Evolutionary conservation across 2,888 invertebrate genomes (phyloP).

Genomic region (Augiades crinisus): DNA sequence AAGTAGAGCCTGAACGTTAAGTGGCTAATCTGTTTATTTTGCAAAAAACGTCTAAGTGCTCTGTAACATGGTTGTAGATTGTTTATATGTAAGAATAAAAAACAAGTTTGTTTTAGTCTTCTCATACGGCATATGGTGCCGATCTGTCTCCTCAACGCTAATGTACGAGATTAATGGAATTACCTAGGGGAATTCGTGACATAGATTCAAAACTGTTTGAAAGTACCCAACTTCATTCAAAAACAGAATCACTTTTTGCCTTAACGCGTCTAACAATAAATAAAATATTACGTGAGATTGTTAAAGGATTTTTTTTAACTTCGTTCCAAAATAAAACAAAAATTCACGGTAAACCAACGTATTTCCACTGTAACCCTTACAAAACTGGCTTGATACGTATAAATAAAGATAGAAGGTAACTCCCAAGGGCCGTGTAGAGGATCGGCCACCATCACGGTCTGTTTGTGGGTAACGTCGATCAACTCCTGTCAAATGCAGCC

Average conservation of each 20-base stretch:
- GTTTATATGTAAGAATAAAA: constrained; percentile 20
- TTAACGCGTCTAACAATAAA: too few relatives aligned
- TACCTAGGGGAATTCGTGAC: constrained; percentile 43
- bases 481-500: constrained; percentile 18
- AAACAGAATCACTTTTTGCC: too few relatives aligned
- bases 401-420: constrained; percentile 7
- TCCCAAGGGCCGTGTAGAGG: constrained; percentile 18
- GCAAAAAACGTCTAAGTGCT: constrained; percentile 2
- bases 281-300: too few relatives aligned
- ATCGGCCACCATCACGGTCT: constrained; percentile 22
- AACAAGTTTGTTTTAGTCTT: constrained; percentile 39
- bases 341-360: not conserved
- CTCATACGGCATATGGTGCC: constrained; percentile 62
- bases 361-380: constrained; percentile 8
- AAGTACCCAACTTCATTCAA: too few relatives aligned
- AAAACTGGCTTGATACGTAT: not conserved
- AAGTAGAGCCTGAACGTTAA: not conserved
- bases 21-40: constrained; percentile 4
- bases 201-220: constrained; percentile 47
- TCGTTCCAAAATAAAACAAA: not conserved
- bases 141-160: constrained; percentile 63
- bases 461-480: constrained; percentile 24
- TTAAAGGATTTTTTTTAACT: not conserved
- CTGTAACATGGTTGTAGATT: constrained; percentile 16
- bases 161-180: constrained; percentile 70